Evolutionary conservation across 2,113 vertebrate species (phyloP).

Genomic region (Prionailurus bengalensis): DNA sequence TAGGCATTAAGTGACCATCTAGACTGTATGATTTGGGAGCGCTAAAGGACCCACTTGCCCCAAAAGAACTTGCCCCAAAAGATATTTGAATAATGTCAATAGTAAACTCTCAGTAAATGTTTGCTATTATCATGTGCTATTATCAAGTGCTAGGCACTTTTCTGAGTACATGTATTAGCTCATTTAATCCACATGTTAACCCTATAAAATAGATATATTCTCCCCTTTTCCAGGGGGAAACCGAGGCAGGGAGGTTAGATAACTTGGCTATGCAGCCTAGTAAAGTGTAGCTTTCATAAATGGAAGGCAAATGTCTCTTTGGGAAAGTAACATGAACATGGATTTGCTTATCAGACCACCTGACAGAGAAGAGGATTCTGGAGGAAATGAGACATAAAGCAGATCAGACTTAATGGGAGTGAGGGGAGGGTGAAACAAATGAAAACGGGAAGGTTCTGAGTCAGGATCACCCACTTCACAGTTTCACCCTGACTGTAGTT

Average conservation of each 20-base stretch:
- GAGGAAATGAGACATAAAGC: not conserved
- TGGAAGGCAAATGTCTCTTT: constrained; percentile 15
- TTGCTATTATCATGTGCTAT: not conserved
- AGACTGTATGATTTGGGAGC: not conserved
- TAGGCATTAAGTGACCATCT: not conserved
- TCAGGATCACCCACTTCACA: not conserved
- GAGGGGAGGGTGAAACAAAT: not conserved
- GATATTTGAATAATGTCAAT: not conserved
- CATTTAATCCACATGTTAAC: constrained; percentile 35
- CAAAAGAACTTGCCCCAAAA: not conserved
- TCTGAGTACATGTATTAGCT: constrained; percentile 27
- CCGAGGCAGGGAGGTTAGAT: not conserved
- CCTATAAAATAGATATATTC: not conserved
- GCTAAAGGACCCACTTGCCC: not conserved
- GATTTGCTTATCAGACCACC: not conserved
- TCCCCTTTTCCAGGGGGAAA: not conserved
- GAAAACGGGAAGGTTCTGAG: not conserved
- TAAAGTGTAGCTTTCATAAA: constrained; percentile 10
- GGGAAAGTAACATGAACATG: not conserved
- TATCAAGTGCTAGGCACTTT: not conserved
- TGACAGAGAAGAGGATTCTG: not conserved
- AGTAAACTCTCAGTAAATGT: constrained; percentile 14
- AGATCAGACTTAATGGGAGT: not conserved
- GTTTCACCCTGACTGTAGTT: not conserved
- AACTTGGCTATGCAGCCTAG: not conserved